These are phyloP conservation scores for Ennomos fuscantarius DNA, from an alignment of 2,888 invertebrate genomes.

Conservation along the genomic window DNA sequence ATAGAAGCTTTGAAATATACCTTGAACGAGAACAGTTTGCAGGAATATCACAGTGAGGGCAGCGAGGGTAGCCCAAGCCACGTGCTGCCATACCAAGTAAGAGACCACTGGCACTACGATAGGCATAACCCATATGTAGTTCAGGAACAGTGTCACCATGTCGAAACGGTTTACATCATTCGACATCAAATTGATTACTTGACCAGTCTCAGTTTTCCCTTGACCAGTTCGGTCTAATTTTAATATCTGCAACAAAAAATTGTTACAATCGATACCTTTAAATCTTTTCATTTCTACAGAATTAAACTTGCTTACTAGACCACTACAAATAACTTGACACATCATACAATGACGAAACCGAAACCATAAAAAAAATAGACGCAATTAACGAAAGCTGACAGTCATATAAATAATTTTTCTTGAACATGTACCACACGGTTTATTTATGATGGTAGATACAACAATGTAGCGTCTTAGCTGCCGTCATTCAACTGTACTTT, in stretches of 20 bases:
- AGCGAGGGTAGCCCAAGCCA: constrained; percentile 71
- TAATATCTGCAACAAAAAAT: constrained; percentile 62
- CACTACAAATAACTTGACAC: too few species aligned
- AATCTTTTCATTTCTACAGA: too few species aligned
- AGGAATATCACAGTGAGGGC: constrained; percentile 78
- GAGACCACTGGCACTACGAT: constrained; percentile 87
- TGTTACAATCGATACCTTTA: too few species aligned
- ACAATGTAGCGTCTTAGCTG: not conserved
- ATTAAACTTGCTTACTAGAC: too few species aligned
- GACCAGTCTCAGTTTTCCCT: constrained; percentile 88
- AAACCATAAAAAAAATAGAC: too few species aligned
- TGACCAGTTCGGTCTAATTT: constrained; percentile 84
- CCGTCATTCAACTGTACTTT: too few species aligned
- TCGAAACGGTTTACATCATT: constrained; percentile 95
- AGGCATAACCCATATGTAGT: constrained; percentile 93
- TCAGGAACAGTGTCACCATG: constrained; percentile 87
- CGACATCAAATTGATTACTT: constrained; percentile 93
- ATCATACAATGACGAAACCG: too few species aligned
- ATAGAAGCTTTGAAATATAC: constrained; percentile 45
- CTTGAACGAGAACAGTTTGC: constrained; percentile 86
- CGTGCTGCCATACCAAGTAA: constrained; percentile 76
- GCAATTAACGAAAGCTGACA: not conserved
- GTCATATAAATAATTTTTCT: not conserved
- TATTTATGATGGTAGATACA: too few species aligned
- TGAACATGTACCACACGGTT: too few species aligned